A percentile compares a stretch with the other conserved stretches of the same genome.
Evolutionary conservation across 1,140 invertebrate species (phyloP).

Genomic region (Drosophila sp.): DNA sequence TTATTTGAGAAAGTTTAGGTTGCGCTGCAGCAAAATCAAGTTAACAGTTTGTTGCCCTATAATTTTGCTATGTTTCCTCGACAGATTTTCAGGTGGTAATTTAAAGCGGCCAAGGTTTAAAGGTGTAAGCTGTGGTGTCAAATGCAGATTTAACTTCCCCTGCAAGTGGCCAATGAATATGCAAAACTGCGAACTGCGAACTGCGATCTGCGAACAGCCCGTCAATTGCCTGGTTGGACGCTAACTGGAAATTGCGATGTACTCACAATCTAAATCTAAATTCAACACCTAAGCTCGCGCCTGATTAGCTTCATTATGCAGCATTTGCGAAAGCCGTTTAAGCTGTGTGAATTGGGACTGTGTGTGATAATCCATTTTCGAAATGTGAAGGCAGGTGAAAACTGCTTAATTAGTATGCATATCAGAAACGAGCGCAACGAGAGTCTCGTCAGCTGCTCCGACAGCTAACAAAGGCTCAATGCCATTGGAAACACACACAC

Average conservation of each 20-base stretch:
- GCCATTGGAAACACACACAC: conserved; percentile 35
- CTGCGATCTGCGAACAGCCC: neutral
- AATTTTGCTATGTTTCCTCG: conserved; percentile 14
- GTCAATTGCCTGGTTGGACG: neutral
- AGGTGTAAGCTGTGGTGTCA: too few species aligned
- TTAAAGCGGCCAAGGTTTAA: neutral
- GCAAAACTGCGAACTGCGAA: neutral
- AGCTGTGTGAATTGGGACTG: conserved; percentile 32
- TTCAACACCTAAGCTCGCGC: conserved; percentile 62
- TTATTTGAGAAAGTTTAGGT: conserved; percentile 14
- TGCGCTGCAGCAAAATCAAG: conserved; percentile 15
- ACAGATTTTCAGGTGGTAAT: neutral
- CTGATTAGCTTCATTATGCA: conserved; percentile 79
- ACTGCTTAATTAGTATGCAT: conserved; percentile 73
- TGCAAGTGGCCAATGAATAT: neutral
- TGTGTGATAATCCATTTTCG: conserved; percentile 27
- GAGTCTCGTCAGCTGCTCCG: conserved; percentile 19
- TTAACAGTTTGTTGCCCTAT: conserved; percentile 20
- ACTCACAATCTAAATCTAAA: conserved; percentile 48
- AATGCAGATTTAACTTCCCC: neutral
- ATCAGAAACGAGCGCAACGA: conserved; percentile 50
- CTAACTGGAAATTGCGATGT: conserved; percentile 39
- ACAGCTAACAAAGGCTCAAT: conserved; percentile 45
- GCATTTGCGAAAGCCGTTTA: conserved; percentile 69
- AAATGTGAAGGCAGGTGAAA: conserved; percentile 34